These are phyloP conservation scores for Caranx melampygus DNA, from an alignment of 2,113 vertebrate genomes.

Conservation along the genomic window DNA sequence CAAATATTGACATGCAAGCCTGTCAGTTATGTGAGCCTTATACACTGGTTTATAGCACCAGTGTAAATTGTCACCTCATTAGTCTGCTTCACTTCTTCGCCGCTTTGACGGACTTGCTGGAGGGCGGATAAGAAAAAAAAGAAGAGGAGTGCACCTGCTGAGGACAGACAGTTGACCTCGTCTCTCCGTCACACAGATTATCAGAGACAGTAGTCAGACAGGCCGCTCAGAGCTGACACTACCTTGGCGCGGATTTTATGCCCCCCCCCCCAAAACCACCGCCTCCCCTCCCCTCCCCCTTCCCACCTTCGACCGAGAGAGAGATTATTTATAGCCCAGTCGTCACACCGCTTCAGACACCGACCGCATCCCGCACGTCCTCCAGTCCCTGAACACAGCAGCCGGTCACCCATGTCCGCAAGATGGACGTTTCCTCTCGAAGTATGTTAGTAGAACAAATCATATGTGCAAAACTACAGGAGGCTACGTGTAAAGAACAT, in stretches of 20 bases:
- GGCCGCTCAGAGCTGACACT: slow-evolving; percentile 33
- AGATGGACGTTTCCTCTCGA: slow-evolving; percentile 10
- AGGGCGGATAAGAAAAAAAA: too few relatives aligned
- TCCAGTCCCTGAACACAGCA: slow-evolving; percentile 32
- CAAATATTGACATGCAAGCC: background rate
- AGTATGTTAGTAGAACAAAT: background rate
- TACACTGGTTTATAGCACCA: background rate
- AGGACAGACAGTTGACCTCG: slow-evolving; percentile 37
- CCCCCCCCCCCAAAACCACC: slow-evolving; percentile 1
- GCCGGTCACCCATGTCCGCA: slow-evolving; percentile 28
- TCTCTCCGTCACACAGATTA: slow-evolving; percentile 45
- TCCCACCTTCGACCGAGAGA: slow-evolving; percentile 27
- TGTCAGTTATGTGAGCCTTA: background rate
- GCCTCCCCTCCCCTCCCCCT: background rate
- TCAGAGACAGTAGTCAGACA: slow-evolving; percentile 22
- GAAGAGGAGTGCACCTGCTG: slow-evolving; percentile 40
- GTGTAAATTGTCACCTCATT: background rate
- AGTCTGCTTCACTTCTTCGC: background rate
- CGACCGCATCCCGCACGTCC: slow-evolving; percentile 42
- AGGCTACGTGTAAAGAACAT: background rate
- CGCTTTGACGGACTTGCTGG: slow-evolving; percentile 17
- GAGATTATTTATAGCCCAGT: slow-evolving; percentile 69
- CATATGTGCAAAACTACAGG: background rate
- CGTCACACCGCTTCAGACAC: slow-evolving; percentile 50
- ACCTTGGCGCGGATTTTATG: slow-evolving; percentile 42